These are phyloP conservation scores for Pangasius larnaudii DNA, from an alignment of 2,797 vertebrate species.

Conservation along the genomic window DNA sequence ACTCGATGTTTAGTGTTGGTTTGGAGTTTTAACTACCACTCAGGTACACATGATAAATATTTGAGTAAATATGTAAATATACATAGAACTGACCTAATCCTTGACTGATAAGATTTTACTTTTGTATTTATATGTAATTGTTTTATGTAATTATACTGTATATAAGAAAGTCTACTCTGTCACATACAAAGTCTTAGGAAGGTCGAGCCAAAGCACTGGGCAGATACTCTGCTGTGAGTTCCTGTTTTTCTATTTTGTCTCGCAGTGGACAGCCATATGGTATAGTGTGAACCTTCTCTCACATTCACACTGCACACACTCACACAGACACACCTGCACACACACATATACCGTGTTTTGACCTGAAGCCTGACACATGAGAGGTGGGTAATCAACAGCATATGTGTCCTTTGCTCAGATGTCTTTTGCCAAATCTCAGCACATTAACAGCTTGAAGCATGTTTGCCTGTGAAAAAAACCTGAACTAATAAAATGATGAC, in stretches of 20 bases:
- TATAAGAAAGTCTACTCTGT: neutral
- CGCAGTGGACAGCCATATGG: constrained; percentile 49
- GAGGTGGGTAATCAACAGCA: constrained; percentile 58
- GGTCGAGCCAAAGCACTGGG: constrained; percentile 33
- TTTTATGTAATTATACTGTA: too few species aligned
- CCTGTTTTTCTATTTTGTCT: constrained; percentile 49
- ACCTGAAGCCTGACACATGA: constrained; percentile 52
- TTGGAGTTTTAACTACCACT: neutral
- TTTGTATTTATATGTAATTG: too few species aligned
- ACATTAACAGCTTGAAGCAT: constrained; percentile 24
- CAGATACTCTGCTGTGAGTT: neutral
- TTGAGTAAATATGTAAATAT: neutral
- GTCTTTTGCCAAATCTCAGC: constrained; percentile 46
- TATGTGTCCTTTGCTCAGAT: constrained; percentile 43
- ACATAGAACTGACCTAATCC: neutral
- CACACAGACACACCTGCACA: neutral
- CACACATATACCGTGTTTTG: constrained; percentile 19
- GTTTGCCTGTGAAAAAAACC: neutral
- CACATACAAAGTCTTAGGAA: neutral
- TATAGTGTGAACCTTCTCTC: constrained; percentile 39
- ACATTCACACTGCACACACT: constrained; percentile 20
- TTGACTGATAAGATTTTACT: neutral
- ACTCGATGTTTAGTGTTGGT: neutral
- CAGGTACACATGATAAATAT: neutral
- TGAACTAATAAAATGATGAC: constrained; percentile 6